Evolutionary conservation across 2,888 invertebrate species (phyloP), one percentile per base, ranked within the genome.

Genomic region (Schizaphis graminum): DNA sequence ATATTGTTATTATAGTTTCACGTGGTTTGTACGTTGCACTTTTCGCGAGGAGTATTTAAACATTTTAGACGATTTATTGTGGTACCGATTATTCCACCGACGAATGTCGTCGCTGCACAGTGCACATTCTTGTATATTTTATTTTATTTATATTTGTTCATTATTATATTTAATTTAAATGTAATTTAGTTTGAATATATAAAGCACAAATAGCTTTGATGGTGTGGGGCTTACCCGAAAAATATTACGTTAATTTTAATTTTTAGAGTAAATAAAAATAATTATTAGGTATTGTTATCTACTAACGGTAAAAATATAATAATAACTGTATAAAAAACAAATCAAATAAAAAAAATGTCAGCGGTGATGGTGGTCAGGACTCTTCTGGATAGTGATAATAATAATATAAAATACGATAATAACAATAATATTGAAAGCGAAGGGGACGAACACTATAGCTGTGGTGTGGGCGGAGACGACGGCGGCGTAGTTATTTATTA

Each of bases 141-240:
- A 16, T n/a, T 35, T 8, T 35, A 35, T 77, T 77, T 53, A 53
- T 53, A 21, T 53, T 53, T 53, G 53, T 21, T 16, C 16, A 53
- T 53, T 53, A 53, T 53, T 7, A 47, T 47, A 47, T 47, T 47
- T 47, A 47, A 53, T 21, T 53, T 21, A 5, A 53, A 16, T 53
- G 35, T 77, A 77, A 77, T 77, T 21, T 35, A 77, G 7, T 8
- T 35, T 8, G 21, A 7, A n/a, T n/a, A 67, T 13, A 13, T 57
- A 57, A 57, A 13, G 1, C 16, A 67, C n/a, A 16, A 0, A 13
- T 16, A 67, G 16, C 16, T 2, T 16, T n/a, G 13, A 16, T 5
- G n/a, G 1, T 1, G 1, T n/a, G n/a, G 8, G 0, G 21, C 24
- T n/a, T 5, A n/a, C n/a, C 3, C 4, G 16, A 77, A 8, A 35